Percentiles rank a stretch among this genome's conserved stretches.
Conservation (phyloP, 2,113 vertebrate genomes). For the Pseudorhombus dupliciocellatus region DNA sequence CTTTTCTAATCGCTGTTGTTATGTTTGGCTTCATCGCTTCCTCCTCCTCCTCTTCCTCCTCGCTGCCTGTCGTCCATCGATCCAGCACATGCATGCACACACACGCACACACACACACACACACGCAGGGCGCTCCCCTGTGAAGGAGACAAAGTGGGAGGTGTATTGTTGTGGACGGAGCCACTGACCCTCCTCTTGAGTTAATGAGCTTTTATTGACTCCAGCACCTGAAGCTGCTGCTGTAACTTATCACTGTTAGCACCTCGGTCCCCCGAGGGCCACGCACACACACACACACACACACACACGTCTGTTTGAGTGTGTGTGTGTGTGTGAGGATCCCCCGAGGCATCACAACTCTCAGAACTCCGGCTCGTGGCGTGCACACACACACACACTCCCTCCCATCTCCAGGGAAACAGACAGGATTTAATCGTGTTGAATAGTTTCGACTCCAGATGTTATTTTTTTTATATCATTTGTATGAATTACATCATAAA, state of each 20-base stretch:
- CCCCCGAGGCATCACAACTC: slow-evolving; percentile 15
- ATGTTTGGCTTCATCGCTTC: background rate
- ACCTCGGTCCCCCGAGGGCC: slow-evolving; percentile 36
- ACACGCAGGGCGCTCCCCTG: slow-evolving; percentile 13
- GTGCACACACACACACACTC: background rate
- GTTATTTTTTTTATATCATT: background rate
- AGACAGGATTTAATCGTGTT: background rate
- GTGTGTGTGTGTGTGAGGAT: slow-evolving; percentile 20
- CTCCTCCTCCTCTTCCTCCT: background rate
- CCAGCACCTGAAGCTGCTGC: slow-evolving; percentile 70
- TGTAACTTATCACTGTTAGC: slow-evolving; percentile 78
- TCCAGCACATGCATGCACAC: slow-evolving; percentile 40
- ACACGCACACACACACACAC: slow-evolving; percentile 20
- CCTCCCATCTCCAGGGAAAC: background rate
- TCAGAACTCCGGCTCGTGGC: background rate
- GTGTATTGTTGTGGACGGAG: slow-evolving; percentile 64
- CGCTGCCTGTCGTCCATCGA: slow-evolving; percentile 34
- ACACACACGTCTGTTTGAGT: background rate
- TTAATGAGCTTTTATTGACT: slow-evolving; percentile 82
- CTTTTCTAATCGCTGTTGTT: background rate
- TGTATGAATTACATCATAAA: background rate
- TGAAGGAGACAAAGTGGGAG: slow-evolving; percentile 71
- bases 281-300: slow-evolving; percentile 7
- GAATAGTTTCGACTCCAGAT: background rate
- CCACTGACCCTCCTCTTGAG: slow-evolving; percentile 73